Percentiles rank a stretch among this genome's conserved stretches.
These are phyloP conservation scores for Ophioderma brevispina DNA, from an alignment of 35 echinoderm and acorn worm species.

Conservation along the genomic window DNA sequence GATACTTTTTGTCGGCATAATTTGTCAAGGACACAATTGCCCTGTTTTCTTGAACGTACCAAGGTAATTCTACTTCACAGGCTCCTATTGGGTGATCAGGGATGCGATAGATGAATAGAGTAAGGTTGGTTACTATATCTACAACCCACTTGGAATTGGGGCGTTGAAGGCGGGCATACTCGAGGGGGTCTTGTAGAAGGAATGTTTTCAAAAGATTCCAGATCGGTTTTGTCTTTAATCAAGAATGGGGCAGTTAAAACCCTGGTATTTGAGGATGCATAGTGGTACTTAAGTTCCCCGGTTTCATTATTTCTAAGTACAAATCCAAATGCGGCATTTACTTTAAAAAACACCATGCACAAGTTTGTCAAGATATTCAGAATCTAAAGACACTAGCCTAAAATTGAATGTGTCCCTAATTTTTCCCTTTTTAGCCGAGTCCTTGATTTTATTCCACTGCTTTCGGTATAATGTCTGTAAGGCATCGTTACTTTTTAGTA, in stretches of 20 bases:
- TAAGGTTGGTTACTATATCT: slow-evolving; percentile 29
- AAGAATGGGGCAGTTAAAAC: slow-evolving; percentile 23
- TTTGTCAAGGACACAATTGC: slow-evolving; percentile 6
- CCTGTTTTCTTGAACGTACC: slow-evolving; percentile 34
- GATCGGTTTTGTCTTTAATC: background rate
- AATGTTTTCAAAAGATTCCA: slow-evolving; percentile 15
- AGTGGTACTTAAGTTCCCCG: background rate
- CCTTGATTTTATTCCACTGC: background rate
- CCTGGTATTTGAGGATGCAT: background rate
- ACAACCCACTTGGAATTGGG: slow-evolving; percentile 55
- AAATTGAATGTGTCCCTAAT: background rate
- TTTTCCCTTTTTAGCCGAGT: background rate
- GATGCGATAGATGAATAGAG: slow-evolving; percentile 30
- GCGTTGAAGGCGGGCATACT: slow-evolving; percentile 14
- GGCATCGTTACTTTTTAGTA: background rate
- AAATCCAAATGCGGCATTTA: slow-evolving; percentile 2
- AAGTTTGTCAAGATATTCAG: background rate
- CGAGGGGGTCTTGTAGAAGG: slow-evolving; percentile 5
- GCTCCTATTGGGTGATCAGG: slow-evolving; percentile 33
- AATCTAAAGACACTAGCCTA: background rate
- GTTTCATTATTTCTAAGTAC: slow-evolving; percentile 17
- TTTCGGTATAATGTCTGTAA: background rate
- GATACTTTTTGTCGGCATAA: background rate
- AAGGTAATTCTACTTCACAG: background rate
- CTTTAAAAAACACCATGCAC: background rate